Conservation (phyloP, 1,140 invertebrate genomes). For the Trichomalopsis sarcophagae region DNA sequence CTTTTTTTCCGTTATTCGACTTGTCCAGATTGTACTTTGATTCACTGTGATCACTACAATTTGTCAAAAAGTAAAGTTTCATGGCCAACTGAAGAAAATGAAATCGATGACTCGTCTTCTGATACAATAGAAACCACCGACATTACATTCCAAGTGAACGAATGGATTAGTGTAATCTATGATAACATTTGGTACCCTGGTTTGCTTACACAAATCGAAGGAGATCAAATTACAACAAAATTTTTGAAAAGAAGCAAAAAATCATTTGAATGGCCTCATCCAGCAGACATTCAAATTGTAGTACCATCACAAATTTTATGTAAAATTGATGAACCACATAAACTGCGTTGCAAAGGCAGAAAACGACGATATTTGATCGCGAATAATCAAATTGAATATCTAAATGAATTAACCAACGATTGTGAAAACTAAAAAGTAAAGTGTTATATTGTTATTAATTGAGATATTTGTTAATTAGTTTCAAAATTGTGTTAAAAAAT, state of each 20-base stretch:
- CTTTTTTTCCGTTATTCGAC: conserved; percentile 4
- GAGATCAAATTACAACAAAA: conserved; percentile 12
- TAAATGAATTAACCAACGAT: not conserved
- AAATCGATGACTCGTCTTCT: not conserved
- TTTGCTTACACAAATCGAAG: not conserved
- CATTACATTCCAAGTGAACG: not conserved
- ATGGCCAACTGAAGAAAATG: too few relatives aligned
- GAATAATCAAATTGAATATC: not conserved
- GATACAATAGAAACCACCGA: not conserved
- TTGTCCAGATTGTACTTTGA: not conserved
- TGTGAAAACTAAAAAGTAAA: too few relatives aligned
- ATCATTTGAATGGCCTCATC: not conserved
- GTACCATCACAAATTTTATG: not conserved
- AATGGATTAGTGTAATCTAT: not conserved
- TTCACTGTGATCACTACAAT: not conserved
- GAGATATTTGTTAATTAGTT: too few relatives aligned
- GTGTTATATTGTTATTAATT: too few relatives aligned
- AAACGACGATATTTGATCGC: not conserved
- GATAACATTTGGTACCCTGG: not conserved
- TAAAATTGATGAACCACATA: conserved; percentile 7
- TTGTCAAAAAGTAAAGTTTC: not conserved
- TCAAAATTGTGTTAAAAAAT: too few relatives aligned
- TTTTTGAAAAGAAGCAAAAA: not conserved
- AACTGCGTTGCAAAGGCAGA: not conserved
- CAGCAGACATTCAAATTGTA: not conserved